Percentiles rank a stretch among this genome's conserved stretches.
These are phyloP conservation scores for Gila robusta DNA, from an alignment of 2,797 vertebrate genomes.

Conservation along the genomic window DNA sequence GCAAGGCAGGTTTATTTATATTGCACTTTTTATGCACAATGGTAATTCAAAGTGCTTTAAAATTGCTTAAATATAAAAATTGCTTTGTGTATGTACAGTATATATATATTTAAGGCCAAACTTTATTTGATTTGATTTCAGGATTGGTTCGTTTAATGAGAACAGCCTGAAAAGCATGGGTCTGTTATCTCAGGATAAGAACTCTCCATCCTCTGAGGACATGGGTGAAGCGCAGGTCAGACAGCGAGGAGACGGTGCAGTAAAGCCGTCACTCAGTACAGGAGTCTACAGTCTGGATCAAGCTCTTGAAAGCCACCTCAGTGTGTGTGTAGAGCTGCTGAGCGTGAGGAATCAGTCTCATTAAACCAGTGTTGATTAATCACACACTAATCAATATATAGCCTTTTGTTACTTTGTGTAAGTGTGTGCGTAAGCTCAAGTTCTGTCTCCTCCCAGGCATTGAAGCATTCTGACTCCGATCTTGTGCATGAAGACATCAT, in stretches of 20 bases:
- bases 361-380: not conserved
- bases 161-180: slow-evolving; percentile 68
- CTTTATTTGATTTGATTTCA: slow-evolving; percentile 43
- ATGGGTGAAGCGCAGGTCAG: not conserved
- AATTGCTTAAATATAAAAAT: no score
- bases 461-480: slow-evolving; percentile 65
- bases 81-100: not conserved
- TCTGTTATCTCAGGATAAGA: slow-evolving; percentile 65
- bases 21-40: no score
- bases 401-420: not conserved
- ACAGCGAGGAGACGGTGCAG: slow-evolving; percentile 22
- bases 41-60: no score
- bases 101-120: not conserved
- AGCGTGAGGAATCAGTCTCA: slow-evolving; percentile 73
- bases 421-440: slow-evolving; percentile 39
- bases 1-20: no score
- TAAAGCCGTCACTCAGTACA: slow-evolving; percentile 77
- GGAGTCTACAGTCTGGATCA: slow-evolving; percentile 85
- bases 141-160: slow-evolving; percentile 76
- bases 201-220: slow-evolving; percentile 57
- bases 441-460: slow-evolving; percentile 66
- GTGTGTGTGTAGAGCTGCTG: slow-evolving; percentile 85
- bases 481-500: slow-evolving; percentile 70
- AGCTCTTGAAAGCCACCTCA: slow-evolving; percentile 85
- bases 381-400: not conserved